Percentiles rank a stretch among this genome's conserved stretches.
Conservation (phyloP, 35 echinoderm and acorn worm genomes). For the Nesometra sesokonis region DNA sequence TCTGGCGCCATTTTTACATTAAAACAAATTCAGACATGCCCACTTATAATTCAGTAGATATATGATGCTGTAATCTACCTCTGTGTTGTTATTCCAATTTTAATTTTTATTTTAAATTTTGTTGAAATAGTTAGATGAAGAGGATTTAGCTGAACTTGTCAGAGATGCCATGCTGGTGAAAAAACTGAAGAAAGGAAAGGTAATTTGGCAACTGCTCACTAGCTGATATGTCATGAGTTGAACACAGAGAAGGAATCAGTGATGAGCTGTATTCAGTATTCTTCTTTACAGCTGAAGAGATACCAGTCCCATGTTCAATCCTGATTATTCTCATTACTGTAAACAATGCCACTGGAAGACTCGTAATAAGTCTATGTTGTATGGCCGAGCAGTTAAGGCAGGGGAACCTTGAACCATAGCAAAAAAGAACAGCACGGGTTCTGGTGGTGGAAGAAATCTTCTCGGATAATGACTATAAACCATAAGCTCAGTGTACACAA, state of each 20-base stretch:
- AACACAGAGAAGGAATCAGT: background rate
- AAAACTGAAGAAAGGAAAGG: constrained; percentile 88
- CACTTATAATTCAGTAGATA: background rate
- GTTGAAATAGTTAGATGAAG: constrained; percentile 88
- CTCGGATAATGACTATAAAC: too few species aligned
- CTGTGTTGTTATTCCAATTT: too few species aligned
- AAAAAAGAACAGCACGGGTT: too few species aligned
- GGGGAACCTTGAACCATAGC: too few species aligned
- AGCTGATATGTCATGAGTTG: background rate
- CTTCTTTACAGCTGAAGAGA: background rate
- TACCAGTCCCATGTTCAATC: too few species aligned
- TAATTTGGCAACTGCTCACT: background rate
- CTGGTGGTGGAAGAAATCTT: too few species aligned
- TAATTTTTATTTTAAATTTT: constrained; percentile 4
- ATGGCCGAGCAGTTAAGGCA: too few species aligned
- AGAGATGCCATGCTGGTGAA: constrained; percentile 70
- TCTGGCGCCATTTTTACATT: background rate
- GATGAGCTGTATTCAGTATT: background rate
- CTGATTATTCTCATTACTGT: too few species aligned
- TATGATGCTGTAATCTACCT: background rate
- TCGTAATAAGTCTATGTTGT: too few species aligned
- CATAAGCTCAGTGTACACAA: too few species aligned
- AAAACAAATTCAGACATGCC: background rate
- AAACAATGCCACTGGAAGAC: too few species aligned
- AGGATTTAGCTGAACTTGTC: constrained; percentile 64